Evolutionary conservation across 1,140 invertebrate species (phyloP).

Genomic region (Trinorchestia longiramus): DNA sequence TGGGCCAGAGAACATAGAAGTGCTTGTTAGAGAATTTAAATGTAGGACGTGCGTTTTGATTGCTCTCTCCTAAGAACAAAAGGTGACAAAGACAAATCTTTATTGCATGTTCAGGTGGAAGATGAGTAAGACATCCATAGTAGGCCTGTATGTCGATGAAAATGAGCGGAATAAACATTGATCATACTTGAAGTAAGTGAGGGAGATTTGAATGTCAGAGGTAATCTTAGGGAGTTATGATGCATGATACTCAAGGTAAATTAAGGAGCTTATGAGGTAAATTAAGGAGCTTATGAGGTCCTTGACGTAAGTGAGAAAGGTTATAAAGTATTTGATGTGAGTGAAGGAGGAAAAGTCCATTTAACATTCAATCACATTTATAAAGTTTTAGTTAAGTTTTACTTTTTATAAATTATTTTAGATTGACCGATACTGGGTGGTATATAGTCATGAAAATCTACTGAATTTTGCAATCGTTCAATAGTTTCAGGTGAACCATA

Average conservation of each 20-base stretch:
- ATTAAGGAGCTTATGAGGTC: not conserved
- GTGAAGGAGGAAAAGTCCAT: not conserved
- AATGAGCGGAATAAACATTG: too few relatives aligned
- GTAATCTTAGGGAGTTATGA: too few relatives aligned
- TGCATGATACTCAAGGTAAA: not conserved
- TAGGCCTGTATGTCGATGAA: too few relatives aligned
- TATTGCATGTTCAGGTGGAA: not conserved
- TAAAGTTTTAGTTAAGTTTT: not conserved
- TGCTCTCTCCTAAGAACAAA: not conserved
- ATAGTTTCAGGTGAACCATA: too few relatives aligned
- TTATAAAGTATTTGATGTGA: not conserved
- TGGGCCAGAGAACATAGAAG: not conserved
- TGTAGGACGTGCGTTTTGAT: not conserved
- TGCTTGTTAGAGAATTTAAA: not conserved
- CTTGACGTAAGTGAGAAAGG: not conserved
- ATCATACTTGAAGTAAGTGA: too few relatives aligned
- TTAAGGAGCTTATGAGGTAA: not conserved
- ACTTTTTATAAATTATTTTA: not conserved
- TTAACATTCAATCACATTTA: not conserved
- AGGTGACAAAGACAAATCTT: not conserved
- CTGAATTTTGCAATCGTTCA: not conserved
- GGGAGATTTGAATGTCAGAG: too few relatives aligned
- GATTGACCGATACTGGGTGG: not conserved
- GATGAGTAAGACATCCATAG: not conserved
- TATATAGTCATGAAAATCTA: not conserved